These are phyloP conservation scores for Ctenoplectra terminalis DNA, from an alignment of 1,140 invertebrate species.

Conservation along the genomic window DNA sequence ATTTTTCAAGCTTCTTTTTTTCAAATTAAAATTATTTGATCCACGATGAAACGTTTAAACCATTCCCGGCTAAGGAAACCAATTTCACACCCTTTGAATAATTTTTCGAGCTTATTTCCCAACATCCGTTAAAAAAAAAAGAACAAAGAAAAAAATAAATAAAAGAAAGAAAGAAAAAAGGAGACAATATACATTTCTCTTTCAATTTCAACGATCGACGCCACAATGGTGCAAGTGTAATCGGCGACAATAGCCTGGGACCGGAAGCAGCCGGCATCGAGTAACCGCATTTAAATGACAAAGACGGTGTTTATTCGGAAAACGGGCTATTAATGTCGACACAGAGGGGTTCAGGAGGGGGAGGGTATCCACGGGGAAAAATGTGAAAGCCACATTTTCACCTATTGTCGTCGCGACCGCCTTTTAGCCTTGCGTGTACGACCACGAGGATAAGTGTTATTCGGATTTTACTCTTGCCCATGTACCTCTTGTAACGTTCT, in stretches of 20 bases:
- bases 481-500: slow-evolving; percentile 16
- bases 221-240: slow-evolving; percentile 5
- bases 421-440: slow-evolving; percentile 25
- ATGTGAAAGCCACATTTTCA: slow-evolving; percentile 52
- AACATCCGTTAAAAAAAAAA: no score
- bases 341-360: neutral
- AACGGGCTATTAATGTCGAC: slow-evolving; percentile 29
- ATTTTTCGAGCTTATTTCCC: neutral
- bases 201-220: neutral
- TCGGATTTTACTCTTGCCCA: slow-evolving; percentile 20
- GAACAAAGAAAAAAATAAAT: neutral
- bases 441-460: neutral
- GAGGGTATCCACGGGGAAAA: slow-evolving; percentile 15
- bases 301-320: slow-evolving; percentile 46
- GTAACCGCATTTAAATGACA: slow-evolving; percentile 38
- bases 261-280: slow-evolving; percentile 27
- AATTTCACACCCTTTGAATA: neutral
- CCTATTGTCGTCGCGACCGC: slow-evolving; percentile 47
- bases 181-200: neutral
- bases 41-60: no score
- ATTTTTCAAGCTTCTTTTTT: no score
- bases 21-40: no score
- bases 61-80: no score
- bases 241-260: slow-evolving; percentile 11
- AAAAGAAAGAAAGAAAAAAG: no score